phyloP scores from a whole-genome alignment of 2,888 invertebrate genomes.

The Clistopyga incitator region DNA sequence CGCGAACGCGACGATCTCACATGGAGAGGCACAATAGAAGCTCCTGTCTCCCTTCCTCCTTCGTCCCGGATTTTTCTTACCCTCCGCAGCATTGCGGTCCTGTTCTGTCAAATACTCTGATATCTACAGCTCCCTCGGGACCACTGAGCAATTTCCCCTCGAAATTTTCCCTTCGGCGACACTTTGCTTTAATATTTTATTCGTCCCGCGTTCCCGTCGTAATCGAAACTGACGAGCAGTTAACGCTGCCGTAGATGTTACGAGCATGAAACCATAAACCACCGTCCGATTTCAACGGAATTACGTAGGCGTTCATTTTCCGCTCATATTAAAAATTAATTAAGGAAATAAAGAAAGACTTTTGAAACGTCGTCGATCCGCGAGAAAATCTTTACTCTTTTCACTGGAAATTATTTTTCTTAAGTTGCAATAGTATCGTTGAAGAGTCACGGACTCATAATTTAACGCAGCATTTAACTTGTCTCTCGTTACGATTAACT shows the following conservation, averaged over 20 bases:
- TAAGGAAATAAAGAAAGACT: too few relatives aligned
- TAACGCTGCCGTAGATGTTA: too few relatives aligned
- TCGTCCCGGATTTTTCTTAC: slow-evolving; percentile 27
- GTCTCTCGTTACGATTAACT: too few relatives aligned
- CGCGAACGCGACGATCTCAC: slow-evolving; percentile 76
- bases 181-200: slow-evolving; percentile 16
- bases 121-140: slow-evolving; percentile 1
- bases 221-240: too few relatives aligned
- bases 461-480: too few relatives aligned
- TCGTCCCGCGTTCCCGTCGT: not conserved
- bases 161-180: slow-evolving; percentile 5
- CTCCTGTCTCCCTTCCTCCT: slow-evolving; percentile 59
- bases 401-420: too few relatives aligned
- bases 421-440: too few relatives aligned
- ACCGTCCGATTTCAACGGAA: slow-evolving; percentile 70
- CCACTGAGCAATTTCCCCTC: slow-evolving; percentile 12
- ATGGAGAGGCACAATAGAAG: slow-evolving; percentile 76
- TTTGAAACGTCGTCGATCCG: too few relatives aligned
- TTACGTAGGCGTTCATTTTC: slow-evolving; percentile 75
- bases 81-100: slow-evolving; percentile 24
- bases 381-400: too few relatives aligned
- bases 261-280: slow-evolving; percentile 16
- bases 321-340: too few relatives aligned
- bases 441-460: too few relatives aligned
- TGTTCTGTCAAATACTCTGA: slow-evolving; percentile 62